Evolutionary conservation across 2,888 invertebrate species (phyloP).

Genomic region (Cataglyphis livida): DNA sequence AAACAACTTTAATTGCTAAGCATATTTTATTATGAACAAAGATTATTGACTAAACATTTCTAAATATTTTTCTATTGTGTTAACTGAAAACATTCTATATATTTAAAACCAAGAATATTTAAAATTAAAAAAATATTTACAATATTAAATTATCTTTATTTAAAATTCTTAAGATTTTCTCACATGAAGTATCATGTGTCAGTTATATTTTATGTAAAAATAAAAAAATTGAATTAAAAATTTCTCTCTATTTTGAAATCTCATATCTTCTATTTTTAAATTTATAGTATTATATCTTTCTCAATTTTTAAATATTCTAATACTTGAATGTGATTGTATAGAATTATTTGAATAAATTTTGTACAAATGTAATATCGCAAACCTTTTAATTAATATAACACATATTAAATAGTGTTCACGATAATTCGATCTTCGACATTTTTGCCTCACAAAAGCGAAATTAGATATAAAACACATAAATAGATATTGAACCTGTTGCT

Average conservation of each 20-base stretch:
- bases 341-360: background rate
- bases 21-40: background rate
- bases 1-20: background rate
- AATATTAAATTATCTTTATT: background rate
- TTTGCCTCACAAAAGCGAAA: background rate
- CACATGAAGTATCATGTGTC: background rate
- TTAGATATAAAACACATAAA: background rate
- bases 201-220: background rate
- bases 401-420: background rate
- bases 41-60: background rate
- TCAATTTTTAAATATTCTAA: background rate
- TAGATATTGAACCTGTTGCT: slow-evolving; percentile 81
- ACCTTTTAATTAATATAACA: background rate
- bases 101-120: background rate
- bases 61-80: background rate
- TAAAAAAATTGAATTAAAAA: background rate
- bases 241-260: background rate
- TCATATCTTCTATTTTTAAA: background rate
- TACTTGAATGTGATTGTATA: background rate
- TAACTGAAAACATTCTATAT: background rate
- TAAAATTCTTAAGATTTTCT: background rate
- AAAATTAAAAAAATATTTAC: background rate
- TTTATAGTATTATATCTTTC: background rate
- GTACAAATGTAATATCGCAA: background rate
- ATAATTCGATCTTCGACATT: background rate